phyloP scores from a whole-genome alignment of 2,113 vertebrate species.

The Dicerorhinus sumatrensis region DNA sequence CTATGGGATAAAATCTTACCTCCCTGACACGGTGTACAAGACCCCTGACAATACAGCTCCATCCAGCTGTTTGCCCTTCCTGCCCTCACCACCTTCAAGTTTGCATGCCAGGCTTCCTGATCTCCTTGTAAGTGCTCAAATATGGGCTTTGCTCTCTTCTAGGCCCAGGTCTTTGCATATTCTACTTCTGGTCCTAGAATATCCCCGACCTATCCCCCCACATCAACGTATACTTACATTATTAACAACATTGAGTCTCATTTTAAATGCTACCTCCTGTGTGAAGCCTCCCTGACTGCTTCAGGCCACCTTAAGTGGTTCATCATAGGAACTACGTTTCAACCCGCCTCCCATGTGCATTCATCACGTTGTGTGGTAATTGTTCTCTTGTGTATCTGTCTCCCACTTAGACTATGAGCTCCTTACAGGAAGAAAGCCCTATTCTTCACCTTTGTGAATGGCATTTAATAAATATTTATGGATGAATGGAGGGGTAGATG shows the following conservation, averaged over 20 bases:
- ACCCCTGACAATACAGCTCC: no score
- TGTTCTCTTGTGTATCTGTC: neutral
- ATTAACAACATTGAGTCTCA: neutral
- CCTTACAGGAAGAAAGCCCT: neutral
- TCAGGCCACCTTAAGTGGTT: neutral
- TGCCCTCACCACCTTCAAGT: neutral
- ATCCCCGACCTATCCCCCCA: neutral
- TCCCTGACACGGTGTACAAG: neutral
- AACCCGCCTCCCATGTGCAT: neutral
- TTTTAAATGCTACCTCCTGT: neutral
- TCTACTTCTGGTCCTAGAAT: neutral
- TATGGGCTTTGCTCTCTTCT: neutral
- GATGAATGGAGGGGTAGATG: neutral
- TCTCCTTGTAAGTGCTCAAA: neutral
- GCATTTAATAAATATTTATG: neutral
- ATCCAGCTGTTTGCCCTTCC: neutral
- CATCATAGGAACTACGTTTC: neutral
- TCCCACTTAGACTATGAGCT: neutral
- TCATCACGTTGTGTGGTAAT: neutral
- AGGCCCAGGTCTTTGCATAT: neutral
- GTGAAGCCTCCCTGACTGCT: neutral
- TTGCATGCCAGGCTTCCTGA: neutral
- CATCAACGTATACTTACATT: neutral
- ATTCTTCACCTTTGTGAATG: neutral
- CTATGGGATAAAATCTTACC: neutral